Conservation (phyloP, 2,888 invertebrate genomes). For the Eupsilia transversa region DNA sequence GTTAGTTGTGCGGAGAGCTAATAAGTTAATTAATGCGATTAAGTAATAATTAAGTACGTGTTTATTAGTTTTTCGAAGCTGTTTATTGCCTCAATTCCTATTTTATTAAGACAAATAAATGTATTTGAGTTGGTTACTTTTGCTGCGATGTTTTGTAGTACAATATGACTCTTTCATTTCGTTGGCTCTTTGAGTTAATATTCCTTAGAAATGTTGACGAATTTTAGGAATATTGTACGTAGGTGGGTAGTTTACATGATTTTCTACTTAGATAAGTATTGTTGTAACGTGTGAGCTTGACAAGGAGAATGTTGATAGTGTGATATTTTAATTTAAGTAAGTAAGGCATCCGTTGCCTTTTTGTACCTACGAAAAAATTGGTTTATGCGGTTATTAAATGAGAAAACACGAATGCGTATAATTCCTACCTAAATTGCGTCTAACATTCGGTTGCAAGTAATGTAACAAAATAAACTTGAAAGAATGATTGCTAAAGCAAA, state of each 20-base stretch:
- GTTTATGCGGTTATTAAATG: neutral
- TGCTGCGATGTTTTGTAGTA: neutral
- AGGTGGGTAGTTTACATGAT: neutral
- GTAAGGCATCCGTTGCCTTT: neutral
- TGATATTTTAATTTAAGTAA: conserved; percentile 1
- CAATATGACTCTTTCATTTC: conserved; percentile 1
- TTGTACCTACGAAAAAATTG: neutral
- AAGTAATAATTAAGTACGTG: conserved; percentile 17
- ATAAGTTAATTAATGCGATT: conserved; percentile 11
- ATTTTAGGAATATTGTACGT: conserved; percentile 5
- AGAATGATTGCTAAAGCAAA: too few species aligned
- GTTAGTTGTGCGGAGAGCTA: neutral
- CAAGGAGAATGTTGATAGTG: neutral
- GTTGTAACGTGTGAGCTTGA: neutral
- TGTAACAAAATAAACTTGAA: neutral
- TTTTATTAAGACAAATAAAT: neutral
- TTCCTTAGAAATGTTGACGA: neutral
- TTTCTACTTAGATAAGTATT: conserved; percentile 17
- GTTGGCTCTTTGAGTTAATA: conserved; percentile 7
- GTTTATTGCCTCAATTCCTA: neutral
- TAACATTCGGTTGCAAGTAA: too few species aligned
- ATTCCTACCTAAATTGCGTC: neutral
- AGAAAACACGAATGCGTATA: too few species aligned
- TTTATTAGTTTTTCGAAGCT: conserved; percentile 4
- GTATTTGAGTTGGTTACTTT: neutral